Evolutionary conservation across 2,113 vertebrate genomes (phyloP), one percentile per base, ranked within the genome.

Genomic region (Laticauda laticaudata): DNA sequence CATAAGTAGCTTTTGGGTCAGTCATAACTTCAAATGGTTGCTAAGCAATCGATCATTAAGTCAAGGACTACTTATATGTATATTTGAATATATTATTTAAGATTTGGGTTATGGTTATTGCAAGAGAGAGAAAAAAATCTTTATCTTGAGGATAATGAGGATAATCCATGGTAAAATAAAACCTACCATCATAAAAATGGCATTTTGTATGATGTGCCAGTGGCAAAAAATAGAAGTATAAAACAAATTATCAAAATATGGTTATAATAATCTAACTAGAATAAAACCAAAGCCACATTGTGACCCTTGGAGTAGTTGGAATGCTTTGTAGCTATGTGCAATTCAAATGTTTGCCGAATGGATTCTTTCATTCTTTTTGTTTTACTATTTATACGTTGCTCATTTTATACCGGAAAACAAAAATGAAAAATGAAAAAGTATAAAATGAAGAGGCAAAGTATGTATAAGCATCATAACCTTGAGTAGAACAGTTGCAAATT

Each of bases 41-140:
- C 59, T 61, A 26, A 61, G 59, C 59, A 61, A 61, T 8, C 26
- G 24, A 61, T 26, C 24, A 26, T 8, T 61, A 59, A 59, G 59
- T 11, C 59, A 61, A 59, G 57, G 6, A 24, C 2, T 59, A 59
- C 23, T 9, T 59, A 24, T 53, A 92, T 92, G 90, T 93, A 87
- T 93, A 61, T 91, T 94, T 23, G 94, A 95, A 90, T 95, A 96
- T 94, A 81, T 92, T 55, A 61, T n/a, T 86, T 10, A 91, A 93
- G 92, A 29, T 29, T 92, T 95, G 93, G 93, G 87, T 93, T 87
- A 90, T 51, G 86, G 90, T 91, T 94, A 95, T 93, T 29, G 51
- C 91, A 94, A 95, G 87, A 92, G 45, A 53, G 2, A 61, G 59
- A 61, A 3, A 45, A 8, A 39, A 53, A 29, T 18, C 56, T 29